Percentiles rank a stretch among this genome's conserved stretches.
Evolutionary conservation across 2,797 vertebrate genomes (phyloP).

Genomic region (Ptychobarbus kaznakovi): DNA sequence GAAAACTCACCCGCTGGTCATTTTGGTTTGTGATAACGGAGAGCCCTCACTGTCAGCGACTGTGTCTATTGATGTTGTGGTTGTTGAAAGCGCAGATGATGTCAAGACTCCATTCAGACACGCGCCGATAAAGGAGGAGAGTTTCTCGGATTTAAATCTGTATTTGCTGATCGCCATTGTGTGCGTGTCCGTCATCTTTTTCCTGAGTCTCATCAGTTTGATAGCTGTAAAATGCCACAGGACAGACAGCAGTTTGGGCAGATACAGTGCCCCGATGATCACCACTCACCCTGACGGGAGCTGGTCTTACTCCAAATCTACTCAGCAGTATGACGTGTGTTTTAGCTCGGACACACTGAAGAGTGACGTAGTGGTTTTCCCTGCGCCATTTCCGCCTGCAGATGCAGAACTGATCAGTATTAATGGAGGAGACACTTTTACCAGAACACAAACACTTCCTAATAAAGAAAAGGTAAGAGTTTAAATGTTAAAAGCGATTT

Average conservation of each 20-base stretch:
- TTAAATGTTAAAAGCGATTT: too few species aligned
- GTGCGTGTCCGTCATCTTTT: constrained; percentile 84
- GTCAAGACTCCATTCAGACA: constrained; percentile 80
- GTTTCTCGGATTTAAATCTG: constrained; percentile 80
- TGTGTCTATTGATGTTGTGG: constrained; percentile 81
- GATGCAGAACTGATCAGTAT: constrained; percentile 74
- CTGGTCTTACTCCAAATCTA: constrained; percentile 72
- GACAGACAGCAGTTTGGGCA: constrained; percentile 63
- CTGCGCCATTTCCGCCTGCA: constrained; percentile 63
- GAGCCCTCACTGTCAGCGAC: constrained; percentile 83
- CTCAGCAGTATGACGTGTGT: constrained; percentile 75
- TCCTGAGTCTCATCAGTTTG: constrained; percentile 83
- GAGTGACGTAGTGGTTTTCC: constrained; percentile 74
- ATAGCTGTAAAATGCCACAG: constrained; percentile 84
- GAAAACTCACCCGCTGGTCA: constrained; percentile 79
- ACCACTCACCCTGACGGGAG: constrained; percentile 72
- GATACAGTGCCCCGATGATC: constrained; percentile 67
- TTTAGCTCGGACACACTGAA: constrained; percentile 74
- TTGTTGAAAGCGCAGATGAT: constrained; percentile 83
- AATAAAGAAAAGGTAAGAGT: constrained; percentile 72
- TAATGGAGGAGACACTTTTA: constrained; percentile 70
- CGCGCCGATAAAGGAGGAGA: constrained; percentile 70
- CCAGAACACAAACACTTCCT: constrained; percentile 70
- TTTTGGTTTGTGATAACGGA: constrained; percentile 86
- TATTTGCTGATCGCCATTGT: constrained; percentile 87